Conservation (phyloP, 2,797 vertebrate species). For the Nasua narica region DNA sequence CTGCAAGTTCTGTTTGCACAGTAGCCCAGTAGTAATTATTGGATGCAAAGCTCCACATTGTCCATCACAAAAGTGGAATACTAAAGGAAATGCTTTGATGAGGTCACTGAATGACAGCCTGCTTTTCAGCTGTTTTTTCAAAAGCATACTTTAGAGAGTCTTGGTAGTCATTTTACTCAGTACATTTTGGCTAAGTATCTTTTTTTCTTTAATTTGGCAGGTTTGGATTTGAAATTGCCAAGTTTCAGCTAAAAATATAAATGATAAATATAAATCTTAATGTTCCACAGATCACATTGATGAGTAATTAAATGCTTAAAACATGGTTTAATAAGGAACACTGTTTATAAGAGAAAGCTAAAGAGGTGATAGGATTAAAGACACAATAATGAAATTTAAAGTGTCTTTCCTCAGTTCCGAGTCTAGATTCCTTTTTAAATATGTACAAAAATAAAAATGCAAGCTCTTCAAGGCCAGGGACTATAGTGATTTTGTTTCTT, state of each 20-base stretch:
- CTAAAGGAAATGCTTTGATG: background rate
- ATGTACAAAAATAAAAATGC: background rate
- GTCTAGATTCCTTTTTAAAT: background rate
- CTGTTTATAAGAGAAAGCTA: constrained; percentile 2
- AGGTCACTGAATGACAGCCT: background rate
- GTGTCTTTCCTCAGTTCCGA: background rate
- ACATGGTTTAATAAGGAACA: constrained; percentile 18
- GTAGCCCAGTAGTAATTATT: background rate
- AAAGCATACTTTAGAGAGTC: background rate
- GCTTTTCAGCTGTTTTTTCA: constrained; percentile 33
- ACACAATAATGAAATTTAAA: background rate
- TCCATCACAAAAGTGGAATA: background rate
- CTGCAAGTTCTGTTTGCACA: background rate
- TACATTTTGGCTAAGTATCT: constrained; percentile 8
- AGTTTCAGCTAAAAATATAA: constrained; percentile 44
- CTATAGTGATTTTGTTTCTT: background rate
- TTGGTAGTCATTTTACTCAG: constrained; percentile 27
- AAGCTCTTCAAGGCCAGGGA: background rate
- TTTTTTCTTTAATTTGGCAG: constrained; percentile 31
- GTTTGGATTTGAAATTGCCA: constrained; percentile 21
- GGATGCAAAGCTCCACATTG: background rate
- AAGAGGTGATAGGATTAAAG: constrained; percentile 20
- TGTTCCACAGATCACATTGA: background rate
- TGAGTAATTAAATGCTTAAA: constrained; percentile 31
- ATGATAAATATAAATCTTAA: constrained; percentile 48